phyloP scores from a whole-genome alignment of 2,797 vertebrate species.

The Neopelma chrysocephalum region DNA sequence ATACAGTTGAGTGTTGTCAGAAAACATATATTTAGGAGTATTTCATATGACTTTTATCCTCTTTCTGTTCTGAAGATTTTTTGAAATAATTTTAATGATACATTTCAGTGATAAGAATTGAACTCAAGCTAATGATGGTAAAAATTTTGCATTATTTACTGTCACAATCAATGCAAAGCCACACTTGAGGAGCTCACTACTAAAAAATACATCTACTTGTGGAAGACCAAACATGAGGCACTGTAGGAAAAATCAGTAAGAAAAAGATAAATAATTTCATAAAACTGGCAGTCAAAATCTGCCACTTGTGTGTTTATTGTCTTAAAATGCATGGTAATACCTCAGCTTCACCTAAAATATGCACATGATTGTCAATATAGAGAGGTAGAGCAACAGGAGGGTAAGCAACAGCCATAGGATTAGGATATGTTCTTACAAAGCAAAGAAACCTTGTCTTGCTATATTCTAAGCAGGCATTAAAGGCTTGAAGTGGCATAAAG shows the following conservation, averaged over 20 bases:
- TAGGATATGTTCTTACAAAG: not conserved
- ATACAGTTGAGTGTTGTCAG: not conserved
- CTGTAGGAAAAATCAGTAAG: not conserved
- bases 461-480: not conserved
- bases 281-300: not conserved
- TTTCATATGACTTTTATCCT: not conserved
- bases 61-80: not conserved
- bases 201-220: not conserved
- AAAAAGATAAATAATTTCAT: not conserved
- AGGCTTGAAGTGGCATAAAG: not conserved
- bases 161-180: not conserved
- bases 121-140: not conserved
- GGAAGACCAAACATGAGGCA: not conserved
- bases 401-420: not conserved
- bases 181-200: not conserved
- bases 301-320: not conserved
- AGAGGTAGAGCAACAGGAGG: not conserved
- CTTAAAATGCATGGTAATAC: not conserved
- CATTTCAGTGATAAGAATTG: not conserved
- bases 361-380: not conserved
- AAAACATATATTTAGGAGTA: not conserved
- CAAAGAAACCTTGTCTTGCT: not conserved
- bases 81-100: not conserved
- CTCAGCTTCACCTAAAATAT: not conserved
- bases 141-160: not conserved